Percentiles rank a stretch among this genome's conserved stretches.
These are phyloP conservation scores for Perizoma affinitatum DNA, from an alignment of 2,888 invertebrate genomes.

Conservation along the genomic window DNA sequence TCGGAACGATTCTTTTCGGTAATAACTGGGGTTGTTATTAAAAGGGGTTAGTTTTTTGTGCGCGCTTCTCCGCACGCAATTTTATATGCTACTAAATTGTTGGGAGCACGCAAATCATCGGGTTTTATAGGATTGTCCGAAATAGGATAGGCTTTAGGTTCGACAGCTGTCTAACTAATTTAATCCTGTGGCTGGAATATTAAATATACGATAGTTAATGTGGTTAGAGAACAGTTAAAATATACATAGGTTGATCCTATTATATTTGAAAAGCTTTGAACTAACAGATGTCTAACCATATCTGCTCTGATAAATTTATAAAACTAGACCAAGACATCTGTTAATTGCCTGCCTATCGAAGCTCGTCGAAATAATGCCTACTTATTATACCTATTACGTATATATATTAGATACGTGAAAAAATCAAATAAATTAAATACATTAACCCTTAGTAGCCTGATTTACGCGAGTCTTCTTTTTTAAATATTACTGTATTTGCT, in stretches of 20 bases:
- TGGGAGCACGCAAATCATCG: slow-evolving; percentile 66
- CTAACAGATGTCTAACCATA: background rate
- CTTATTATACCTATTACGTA: too few species aligned
- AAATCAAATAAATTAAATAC: too few species aligned
- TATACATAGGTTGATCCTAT: too few species aligned
- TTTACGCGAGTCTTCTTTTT: too few species aligned
- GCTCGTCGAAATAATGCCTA: too few species aligned
- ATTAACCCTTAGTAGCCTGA: too few species aligned
- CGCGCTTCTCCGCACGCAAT: slow-evolving; percentile 70
- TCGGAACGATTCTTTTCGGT: slow-evolving; percentile 75
- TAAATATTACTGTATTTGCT: too few species aligned
- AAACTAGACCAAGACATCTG: too few species aligned
- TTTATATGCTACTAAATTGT: slow-evolving; percentile 65
- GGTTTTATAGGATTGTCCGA: slow-evolving; percentile 43
- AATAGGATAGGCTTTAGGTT: slow-evolving; percentile 33
- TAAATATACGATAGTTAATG: background rate
- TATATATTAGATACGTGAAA: too few species aligned
- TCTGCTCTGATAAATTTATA: too few species aligned
- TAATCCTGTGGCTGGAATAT: background rate
- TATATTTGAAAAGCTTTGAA: too few species aligned
- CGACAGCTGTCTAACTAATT: slow-evolving; percentile 28
- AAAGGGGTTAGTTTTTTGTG: slow-evolving; percentile 72
- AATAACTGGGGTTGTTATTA: slow-evolving; percentile 72
- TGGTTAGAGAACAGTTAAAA: slow-evolving; percentile 8
- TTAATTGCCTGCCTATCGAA: too few species aligned